These are phyloP conservation scores for Heliconius congener DNA, from an alignment of 1,140 invertebrate genomes.

Conservation along the genomic window DNA sequence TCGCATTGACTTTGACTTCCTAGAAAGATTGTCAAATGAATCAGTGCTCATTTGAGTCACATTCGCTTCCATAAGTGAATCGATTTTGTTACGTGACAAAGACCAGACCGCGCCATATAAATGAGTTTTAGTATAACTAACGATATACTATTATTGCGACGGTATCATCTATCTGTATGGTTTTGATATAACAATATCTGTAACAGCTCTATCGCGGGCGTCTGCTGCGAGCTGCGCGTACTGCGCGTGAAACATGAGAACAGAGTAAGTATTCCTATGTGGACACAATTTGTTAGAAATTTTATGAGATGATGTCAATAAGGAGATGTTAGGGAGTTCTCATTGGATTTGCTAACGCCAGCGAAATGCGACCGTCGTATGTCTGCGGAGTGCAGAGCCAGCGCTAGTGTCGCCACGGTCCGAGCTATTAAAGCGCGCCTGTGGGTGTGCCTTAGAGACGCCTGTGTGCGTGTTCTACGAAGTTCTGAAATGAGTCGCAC, in stretches of 20 bases:
- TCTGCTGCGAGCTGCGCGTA: not conserved
- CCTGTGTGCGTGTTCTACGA: slow-evolving; percentile 32
- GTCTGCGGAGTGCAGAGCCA: not conserved
- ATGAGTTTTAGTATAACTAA: not conserved
- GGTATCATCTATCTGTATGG: not conserved
- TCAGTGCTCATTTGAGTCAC: slow-evolving; percentile 13
- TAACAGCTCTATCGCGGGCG: not conserved
- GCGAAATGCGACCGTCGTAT: not conserved
- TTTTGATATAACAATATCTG: slow-evolving; percentile 3
- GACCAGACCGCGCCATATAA: not conserved
- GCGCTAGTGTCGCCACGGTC: slow-evolving; percentile 8
- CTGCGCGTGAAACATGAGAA: not conserved
- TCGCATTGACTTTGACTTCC: slow-evolving; percentile 1
- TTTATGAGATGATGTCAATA: not conserved
- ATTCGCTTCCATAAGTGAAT: not conserved
- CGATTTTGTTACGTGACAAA: not conserved
- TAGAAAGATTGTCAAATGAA: slow-evolving; percentile 15
- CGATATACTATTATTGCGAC: not conserved
- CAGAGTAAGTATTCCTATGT: not conserved
- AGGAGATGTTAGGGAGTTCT: not conserved
- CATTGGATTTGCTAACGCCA: not conserved
- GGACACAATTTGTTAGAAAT: not conserved
- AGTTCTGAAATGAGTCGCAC: slow-evolving; percentile 24
- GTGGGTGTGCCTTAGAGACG: not conserved
- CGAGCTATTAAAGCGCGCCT: not conserved